Evolutionary conservation across 2,888 invertebrate genomes (phyloP).

Genomic region (Nematopogon swammerdamellus): DNA sequence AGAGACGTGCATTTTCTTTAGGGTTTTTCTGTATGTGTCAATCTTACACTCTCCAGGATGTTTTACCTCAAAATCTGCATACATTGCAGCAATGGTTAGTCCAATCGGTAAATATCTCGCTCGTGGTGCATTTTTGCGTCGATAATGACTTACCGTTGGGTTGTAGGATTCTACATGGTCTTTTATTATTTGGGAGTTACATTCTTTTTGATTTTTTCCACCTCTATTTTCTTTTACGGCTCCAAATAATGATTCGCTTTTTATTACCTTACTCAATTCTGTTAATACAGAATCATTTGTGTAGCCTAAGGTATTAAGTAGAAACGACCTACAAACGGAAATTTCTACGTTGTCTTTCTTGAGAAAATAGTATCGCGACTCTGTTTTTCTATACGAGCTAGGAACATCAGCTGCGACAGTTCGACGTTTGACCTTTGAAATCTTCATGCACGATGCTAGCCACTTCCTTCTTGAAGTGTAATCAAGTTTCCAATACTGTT

Average conservation of each 20-base stretch:
- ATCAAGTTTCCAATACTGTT: no score
- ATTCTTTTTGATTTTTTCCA: background rate
- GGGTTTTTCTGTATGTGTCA: constrained; percentile 6
- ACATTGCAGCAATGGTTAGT: constrained; percentile 4
- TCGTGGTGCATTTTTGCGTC: constrained; percentile 7
- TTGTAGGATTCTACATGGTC: constrained; percentile 6
- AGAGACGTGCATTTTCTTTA: constrained; percentile 8
- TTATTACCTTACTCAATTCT: constrained; percentile 6
- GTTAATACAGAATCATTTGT: constrained; percentile 5
- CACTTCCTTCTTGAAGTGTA: no score
- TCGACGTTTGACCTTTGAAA: no score
- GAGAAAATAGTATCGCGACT: no score
- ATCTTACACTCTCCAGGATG: constrained; percentile 2
- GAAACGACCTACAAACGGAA: no score
- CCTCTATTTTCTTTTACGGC: constrained; percentile 8
- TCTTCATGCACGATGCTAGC: no score
- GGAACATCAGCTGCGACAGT: no score
- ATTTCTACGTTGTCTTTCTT: no score
- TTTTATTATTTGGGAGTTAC: constrained; percentile 2
- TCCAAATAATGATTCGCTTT: constrained; percentile 7
- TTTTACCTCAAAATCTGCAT: constrained; percentile 5
- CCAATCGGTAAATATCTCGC: constrained; percentile 2
- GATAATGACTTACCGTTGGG: constrained; percentile 7
- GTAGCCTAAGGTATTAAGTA: constrained; percentile 2
- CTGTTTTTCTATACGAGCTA: no score